Percentiles rank a stretch among this genome's conserved stretches.
phyloP scores from a whole-genome alignment of 1,140 invertebrate genomes.

The Globodera rostochiensis region DNA sequence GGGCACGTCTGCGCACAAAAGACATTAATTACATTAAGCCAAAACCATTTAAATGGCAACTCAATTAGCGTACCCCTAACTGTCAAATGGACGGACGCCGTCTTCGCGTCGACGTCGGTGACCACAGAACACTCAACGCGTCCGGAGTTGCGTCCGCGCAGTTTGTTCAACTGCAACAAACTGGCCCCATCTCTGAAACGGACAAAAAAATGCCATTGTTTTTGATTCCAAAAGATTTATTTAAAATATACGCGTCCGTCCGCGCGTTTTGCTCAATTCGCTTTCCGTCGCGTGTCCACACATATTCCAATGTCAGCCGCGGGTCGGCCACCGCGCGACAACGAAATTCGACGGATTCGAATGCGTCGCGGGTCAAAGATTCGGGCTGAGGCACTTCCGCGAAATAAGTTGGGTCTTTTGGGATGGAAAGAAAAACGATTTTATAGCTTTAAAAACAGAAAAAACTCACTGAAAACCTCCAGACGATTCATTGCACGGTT shows the following conservation, averaged over 20 bases:
- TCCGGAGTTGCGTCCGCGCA: conserved; percentile 88
- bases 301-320: conserved; percentile 77
- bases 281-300: conserved; percentile 76
- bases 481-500: conserved; percentile 77
- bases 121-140: conserved; percentile 91
- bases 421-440: conserved; percentile 9
- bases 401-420: conserved; percentile 61
- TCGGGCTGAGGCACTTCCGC: conserved; percentile 71
- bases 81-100: conserved; percentile 71
- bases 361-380: conserved; percentile 85
- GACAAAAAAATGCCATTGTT: background rate
- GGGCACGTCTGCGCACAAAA: conserved; percentile 77
- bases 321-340: conserved; percentile 87
- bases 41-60: background rate
- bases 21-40: conserved; percentile 40
- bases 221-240: background rate
- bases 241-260: background rate
- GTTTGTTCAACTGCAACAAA: conserved; percentile 83
- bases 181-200: conserved; percentile 72
- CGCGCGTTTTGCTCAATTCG: conserved; percentile 66
- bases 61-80: conserved; percentile 48
- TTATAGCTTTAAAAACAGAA: background rate
- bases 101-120: conserved; percentile 82
- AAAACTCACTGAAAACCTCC: conserved; percentile 76
- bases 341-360: conserved; percentile 84